These are phyloP conservation scores for Ennomos quercinarius DNA, from an alignment of 2,888 invertebrate species.

Conservation along the genomic window DNA sequence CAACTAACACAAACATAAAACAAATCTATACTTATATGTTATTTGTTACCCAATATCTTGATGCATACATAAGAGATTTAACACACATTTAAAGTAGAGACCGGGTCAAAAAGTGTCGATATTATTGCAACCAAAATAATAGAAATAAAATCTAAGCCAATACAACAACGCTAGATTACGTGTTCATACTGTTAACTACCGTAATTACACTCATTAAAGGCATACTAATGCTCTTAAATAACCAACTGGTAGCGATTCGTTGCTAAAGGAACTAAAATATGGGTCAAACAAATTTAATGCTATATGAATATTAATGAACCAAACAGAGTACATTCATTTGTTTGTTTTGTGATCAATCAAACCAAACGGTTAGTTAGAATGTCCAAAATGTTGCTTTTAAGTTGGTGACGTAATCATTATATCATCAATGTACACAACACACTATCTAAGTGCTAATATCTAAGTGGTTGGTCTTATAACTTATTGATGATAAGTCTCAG, in stretches of 20 bases:
- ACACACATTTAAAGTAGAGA: constrained; percentile 1
- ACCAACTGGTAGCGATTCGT: constrained; percentile 38
- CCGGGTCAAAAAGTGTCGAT: neutral
- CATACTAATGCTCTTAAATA: constrained; percentile 34
- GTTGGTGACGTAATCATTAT: constrained; percentile 35
- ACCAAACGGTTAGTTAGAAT: constrained; percentile 37
- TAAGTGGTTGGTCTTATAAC: constrained; percentile 14
- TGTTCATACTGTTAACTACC: constrained; percentile 23
- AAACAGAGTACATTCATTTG: constrained; percentile 28
- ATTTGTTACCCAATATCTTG: neutral
- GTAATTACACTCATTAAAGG: constrained; percentile 36
- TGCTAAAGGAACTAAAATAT: constrained; percentile 48
- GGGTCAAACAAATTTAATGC: constrained; percentile 47
- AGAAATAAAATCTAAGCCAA: constrained; percentile 19
- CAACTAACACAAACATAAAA: too few species aligned
- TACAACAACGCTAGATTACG: constrained; percentile 27
- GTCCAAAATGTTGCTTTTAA: constrained; percentile 16
- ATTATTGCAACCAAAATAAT: constrained; percentile 6
- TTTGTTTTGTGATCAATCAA: constrained; percentile 41
- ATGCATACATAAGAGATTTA: neutral
- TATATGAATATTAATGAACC: constrained; percentile 45
- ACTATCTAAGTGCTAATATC: constrained; percentile 24
- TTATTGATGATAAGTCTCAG: constrained; percentile 17
- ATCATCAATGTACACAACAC: constrained; percentile 39
- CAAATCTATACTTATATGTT: too few species aligned